phyloP scores from a whole-genome alignment of 1,140 invertebrate genomes.

The Platyscapa corneri region DNA sequence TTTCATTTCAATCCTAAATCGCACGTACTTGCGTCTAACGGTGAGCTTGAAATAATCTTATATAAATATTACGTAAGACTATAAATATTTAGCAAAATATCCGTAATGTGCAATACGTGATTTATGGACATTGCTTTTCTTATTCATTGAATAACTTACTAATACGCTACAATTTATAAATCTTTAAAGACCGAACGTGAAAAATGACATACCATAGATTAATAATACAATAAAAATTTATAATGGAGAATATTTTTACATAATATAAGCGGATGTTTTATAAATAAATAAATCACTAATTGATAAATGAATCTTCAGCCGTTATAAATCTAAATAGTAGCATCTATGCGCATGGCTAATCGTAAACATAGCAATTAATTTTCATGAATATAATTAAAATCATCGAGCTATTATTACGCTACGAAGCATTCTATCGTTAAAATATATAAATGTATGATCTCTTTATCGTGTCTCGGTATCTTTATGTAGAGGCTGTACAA shows the following conservation, averaged over 20 bases:
- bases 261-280: not conserved
- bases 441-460: constrained; percentile 9
- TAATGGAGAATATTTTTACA: constrained; percentile 12
- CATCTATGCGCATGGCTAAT: not conserved
- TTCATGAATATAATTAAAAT: constrained; percentile 19
- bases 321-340: constrained; percentile 41
- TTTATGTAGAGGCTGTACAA: not conserved
- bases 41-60: not conserved
- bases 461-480: not conserved
- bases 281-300: constrained; percentile 25
- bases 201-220: constrained; percentile 15
- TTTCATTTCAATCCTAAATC: not conserved
- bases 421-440: not conserved
- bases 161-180: not conserved
- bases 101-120: not conserved
- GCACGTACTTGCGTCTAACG: not conserved
- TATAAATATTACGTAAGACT: constrained; percentile 11
- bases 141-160: not conserved
- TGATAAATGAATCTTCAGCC: constrained; percentile 1
- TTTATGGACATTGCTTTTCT: not conserved
- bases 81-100: not conserved
- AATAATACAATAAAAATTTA: constrained; percentile 8
- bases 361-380: constrained; percentile 28
- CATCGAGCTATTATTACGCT: not conserved
- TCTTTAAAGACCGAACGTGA: not conserved